A percentile compares a stretch with the other conserved stretches of the same genome.
phyloP scores from a whole-genome alignment of 2,113 vertebrate genomes.

The Aptenodytes forsteri region DNA sequence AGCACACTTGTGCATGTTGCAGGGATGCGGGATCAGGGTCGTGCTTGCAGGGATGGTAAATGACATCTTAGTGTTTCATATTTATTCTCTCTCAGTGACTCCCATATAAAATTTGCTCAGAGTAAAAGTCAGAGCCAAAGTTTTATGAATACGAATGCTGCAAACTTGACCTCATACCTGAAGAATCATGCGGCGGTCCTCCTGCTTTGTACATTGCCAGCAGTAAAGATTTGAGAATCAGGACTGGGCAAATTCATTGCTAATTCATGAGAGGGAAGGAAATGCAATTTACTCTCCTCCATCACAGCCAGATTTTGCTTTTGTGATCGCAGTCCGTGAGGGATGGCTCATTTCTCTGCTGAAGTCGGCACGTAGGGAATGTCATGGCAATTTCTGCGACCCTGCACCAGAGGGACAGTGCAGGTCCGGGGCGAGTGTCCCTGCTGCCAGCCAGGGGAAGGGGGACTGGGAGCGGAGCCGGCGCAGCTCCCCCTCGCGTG shows the following conservation, averaged over 20 bases:
- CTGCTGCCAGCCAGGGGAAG: background rate
- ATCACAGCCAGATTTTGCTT: background rate
- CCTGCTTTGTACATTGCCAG: background rate
- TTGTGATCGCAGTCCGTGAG: background rate
- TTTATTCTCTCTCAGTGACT: background rate
- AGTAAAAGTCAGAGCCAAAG: background rate
- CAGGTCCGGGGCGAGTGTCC: accelerated
- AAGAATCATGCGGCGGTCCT: background rate
- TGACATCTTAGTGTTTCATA: background rate
- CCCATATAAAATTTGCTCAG: background rate
- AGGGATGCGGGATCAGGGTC: background rate
- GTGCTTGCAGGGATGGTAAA: background rate
- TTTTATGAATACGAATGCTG: background rate
- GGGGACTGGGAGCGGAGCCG: background rate
- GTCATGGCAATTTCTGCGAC: background rate
- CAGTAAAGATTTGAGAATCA: background rate
- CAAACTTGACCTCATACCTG: background rate
- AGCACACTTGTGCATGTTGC: background rate
- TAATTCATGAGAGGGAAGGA: background rate
- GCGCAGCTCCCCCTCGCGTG: accelerated
- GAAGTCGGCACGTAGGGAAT: background rate
- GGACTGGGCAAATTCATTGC: background rate
- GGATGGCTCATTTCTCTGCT: background rate
- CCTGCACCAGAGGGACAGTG: no score
- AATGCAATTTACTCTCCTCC: background rate